These are phyloP conservation scores for Melanostigma gelatinosum DNA, from an alignment of 2,113 vertebrate species.

Conservation along the genomic window DNA sequence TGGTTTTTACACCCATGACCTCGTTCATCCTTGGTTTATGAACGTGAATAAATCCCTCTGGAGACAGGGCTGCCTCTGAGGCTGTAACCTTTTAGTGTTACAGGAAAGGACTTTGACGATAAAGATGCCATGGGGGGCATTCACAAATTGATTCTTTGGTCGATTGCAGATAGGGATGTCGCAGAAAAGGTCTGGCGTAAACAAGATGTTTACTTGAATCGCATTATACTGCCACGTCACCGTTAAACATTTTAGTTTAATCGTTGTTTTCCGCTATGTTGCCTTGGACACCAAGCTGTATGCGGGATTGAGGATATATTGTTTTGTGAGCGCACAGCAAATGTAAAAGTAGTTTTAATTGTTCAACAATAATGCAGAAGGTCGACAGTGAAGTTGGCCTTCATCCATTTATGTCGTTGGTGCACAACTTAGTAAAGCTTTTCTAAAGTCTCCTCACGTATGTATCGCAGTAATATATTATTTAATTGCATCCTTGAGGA, in stretches of 20 bases:
- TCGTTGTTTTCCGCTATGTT: background rate
- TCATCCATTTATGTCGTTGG: background rate
- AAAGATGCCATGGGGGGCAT: background rate
- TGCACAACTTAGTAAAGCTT: background rate
- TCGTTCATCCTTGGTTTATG: background rate
- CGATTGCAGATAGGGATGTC: background rate
- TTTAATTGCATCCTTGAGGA: conserved; percentile 26
- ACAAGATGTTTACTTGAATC: background rate
- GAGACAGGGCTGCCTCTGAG: background rate
- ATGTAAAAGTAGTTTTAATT: background rate
- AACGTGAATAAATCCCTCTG: background rate
- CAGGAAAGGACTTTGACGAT: background rate
- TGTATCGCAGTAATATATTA: background rate
- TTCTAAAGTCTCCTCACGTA: background rate
- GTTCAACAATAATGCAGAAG: conserved; percentile 4
- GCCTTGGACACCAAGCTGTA: background rate
- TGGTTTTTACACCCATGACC: conserved; percentile 4
- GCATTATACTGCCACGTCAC: background rate
- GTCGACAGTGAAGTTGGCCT: background rate
- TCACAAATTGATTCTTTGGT: background rate
- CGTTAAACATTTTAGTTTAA: background rate
- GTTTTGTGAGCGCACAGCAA: background rate
- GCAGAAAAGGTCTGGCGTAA: background rate
- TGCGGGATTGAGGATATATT: background rate
- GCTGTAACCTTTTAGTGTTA: background rate